Base-by-base conservation (phyloP, 2,888 invertebrate genomes). In the Drosophila pseudotalamancana region DNA sequence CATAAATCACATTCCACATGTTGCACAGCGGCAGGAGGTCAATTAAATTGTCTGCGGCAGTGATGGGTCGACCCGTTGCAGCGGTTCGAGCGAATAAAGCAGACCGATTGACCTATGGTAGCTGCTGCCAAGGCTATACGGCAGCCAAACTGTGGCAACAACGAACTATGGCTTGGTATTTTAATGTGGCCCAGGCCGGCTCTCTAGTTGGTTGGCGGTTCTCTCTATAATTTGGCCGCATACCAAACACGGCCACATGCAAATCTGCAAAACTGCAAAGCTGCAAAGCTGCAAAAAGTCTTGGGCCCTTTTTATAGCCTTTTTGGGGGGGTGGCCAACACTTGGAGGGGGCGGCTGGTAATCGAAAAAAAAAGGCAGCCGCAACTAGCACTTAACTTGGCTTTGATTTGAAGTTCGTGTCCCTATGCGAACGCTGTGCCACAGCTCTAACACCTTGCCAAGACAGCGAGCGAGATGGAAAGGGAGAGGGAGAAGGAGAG, bases 341-440 rank as follows among this genome's bases (percentile, higher is more conserved):
- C 8, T 6, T 25, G 18, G 39, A n/a, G 16, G 34, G 18, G 39
- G 14, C 16, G 46, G 35, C 62, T 61, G 29, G 54, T 45, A 56
- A 50, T 51, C 43, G 46, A 48, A 42, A 12, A 45, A 16, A 45
- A 21, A 46, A 32, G 45, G 31, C 75, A 55, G 56, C 45, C 21
- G 54, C 84, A 82, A 83, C 87, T 77, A 66, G 88, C 88, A 88
- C 86, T 84, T 88, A 88, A 71, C 75, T 85, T 67, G 82, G 79
- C 88, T 88, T 88, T 88, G 87, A 89, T 89, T 89, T 82, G 89
- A 89, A 90, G 90, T 89, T 89, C 90, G 90, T 89, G 89, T 89
- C 89, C 90, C 89, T 89, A 88, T 84, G 88, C 86, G 80, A 78
- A 77, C 61, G 60, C 43, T 45, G 39, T 50, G 54, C 59, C 56